Evolutionary conservation across 2,797 vertebrate genomes (phyloP).

Genomic region (Sebastes elongatus): DNA sequence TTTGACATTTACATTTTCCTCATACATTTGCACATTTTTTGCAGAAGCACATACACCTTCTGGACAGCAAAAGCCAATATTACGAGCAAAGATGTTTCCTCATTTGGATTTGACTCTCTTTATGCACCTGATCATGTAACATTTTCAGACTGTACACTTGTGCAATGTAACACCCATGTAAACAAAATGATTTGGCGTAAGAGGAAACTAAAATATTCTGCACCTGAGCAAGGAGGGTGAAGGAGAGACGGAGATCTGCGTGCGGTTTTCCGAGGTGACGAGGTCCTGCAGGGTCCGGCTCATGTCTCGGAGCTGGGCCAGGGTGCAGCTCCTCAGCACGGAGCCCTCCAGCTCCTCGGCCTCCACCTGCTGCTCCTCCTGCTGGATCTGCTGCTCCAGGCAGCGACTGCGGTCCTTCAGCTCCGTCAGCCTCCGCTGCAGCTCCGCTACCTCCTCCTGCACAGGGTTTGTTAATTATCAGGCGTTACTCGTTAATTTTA

Average conservation of each 20-base stretch:
- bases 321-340: constrained; percentile 75
- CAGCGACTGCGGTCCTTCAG: constrained; percentile 81
- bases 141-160: not conserved
- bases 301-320: constrained; percentile 82
- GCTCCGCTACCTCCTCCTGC: constrained; percentile 86
- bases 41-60: not conserved
- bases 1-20: constrained; percentile 15
- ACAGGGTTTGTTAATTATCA: not conserved
- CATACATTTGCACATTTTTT: constrained; percentile 26
- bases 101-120: not conserved
- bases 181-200: not conserved
- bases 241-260: constrained; percentile 75
- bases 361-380: constrained; percentile 79
- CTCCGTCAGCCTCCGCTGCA: constrained; percentile 80
- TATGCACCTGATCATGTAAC: not conserved
- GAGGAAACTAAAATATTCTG: not conserved
- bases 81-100: not conserved
- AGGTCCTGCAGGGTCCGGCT: constrained; percentile 82
- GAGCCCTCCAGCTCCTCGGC: constrained; percentile 80
- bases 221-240: constrained; percentile 82
- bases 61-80: not conserved
- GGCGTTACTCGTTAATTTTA: not conserved
- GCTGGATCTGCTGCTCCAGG: constrained; percentile 83
- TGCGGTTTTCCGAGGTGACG: constrained; percentile 76
- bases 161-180: not conserved